A percentile compares a stretch with the other conserved stretches of the same genome.
These are phyloP conservation scores for Columba janthina DNA, from an alignment of 2,113 vertebrate species.

Conservation along the genomic window DNA sequence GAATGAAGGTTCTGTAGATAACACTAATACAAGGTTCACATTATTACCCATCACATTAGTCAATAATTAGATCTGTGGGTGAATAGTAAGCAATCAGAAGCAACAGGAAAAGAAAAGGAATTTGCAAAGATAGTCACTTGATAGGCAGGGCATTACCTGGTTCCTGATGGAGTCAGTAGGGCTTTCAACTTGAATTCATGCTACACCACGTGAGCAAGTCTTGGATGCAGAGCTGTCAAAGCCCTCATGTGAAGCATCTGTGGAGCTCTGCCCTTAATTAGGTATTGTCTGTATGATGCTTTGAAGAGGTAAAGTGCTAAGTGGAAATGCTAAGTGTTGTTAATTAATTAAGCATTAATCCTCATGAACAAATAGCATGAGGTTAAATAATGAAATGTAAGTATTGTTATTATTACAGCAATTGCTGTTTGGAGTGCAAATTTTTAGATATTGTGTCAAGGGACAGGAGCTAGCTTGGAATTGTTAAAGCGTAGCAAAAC, in stretches of 20 bases:
- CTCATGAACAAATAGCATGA: constrained; percentile 57
- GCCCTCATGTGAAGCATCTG: constrained; percentile 42
- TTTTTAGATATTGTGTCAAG: constrained; percentile 10
- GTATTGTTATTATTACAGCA: constrained; percentile 60
- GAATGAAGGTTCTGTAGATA: constrained; percentile 7
- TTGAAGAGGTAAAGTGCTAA: constrained; percentile 61
- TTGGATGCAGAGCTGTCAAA: not conserved
- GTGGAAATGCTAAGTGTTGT: constrained; percentile 63
- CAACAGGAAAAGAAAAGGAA: not conserved
- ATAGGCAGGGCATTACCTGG: not conserved
- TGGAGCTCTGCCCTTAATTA: constrained; percentile 52
- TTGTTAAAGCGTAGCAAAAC: not conserved
- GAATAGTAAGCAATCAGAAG: not conserved
- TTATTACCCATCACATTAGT: not conserved
- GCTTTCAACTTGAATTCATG: not conserved
- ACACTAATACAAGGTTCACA: not conserved
- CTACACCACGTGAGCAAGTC: not conserved
- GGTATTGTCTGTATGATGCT: not conserved
- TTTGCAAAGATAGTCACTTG: not conserved
- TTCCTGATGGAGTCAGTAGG: not conserved
- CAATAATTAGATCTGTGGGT: constrained; percentile 12
- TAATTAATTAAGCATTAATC: constrained; percentile 66
- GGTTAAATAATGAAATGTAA: constrained; percentile 67
- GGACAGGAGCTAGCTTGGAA: not conserved
- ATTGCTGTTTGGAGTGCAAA: constrained; percentile 27